phyloP scores from a whole-genome alignment of 2,888 invertebrate genomes.

The Drosophila tanythrix region DNA sequence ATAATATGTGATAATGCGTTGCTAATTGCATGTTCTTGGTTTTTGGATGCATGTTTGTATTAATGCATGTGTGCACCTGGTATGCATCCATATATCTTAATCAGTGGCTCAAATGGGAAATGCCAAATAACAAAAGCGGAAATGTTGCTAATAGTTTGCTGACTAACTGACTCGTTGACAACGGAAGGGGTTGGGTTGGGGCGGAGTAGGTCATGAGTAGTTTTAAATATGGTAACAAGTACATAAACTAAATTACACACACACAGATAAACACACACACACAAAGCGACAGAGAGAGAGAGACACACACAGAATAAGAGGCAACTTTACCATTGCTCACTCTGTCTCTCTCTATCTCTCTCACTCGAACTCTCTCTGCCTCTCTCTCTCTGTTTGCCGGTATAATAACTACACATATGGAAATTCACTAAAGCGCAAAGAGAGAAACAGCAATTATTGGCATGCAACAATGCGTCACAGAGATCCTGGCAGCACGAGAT shows the following conservation, averaged over 20 bases:
- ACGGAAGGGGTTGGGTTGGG: background rate
- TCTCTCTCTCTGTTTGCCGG: background rate
- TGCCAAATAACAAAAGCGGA: constrained; percentile 31
- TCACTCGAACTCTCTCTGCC: background rate
- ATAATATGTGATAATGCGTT: background rate
- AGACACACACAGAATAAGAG: background rate
- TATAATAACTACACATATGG: constrained; percentile 35
- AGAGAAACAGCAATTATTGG: constrained; percentile 47
- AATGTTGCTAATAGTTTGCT: constrained; percentile 38
- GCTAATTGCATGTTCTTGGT: background rate
- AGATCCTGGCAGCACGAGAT: background rate
- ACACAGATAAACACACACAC: background rate
- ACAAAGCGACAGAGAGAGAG: background rate
- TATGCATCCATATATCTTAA: background rate
- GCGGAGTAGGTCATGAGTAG: constrained; percentile 18
- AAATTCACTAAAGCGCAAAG: constrained; percentile 48
- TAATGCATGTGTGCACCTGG: background rate
- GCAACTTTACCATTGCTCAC: constrained; percentile 16
- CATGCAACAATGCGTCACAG: constrained; percentile 18
- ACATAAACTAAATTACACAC: background rate
- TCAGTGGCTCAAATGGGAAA: constrained; percentile 15
- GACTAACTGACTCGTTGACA: background rate
- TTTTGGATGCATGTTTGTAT: background rate
- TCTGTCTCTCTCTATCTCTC: constrained; percentile 3
- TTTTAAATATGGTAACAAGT: constrained; percentile 17